phyloP scores from a whole-genome alignment of 1,140 invertebrate species.

The Leptinotarsa lineolata region DNA sequence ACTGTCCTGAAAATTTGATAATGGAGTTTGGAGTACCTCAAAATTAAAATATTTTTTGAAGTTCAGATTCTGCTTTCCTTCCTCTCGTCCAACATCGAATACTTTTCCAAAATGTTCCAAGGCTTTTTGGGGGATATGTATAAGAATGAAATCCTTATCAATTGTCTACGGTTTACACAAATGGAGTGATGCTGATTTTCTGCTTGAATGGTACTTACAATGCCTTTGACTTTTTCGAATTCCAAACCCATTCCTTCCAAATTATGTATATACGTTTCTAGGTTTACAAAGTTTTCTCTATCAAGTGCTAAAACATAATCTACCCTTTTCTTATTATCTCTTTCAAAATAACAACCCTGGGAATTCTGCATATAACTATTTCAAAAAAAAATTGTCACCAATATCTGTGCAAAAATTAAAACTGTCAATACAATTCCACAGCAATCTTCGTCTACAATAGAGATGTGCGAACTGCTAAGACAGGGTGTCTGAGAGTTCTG shows the following conservation, averaged over 20 bases:
- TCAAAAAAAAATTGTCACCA: background rate
- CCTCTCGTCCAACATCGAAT: constrained; percentile 32
- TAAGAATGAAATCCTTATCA: constrained; percentile 12
- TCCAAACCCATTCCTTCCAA: constrained; percentile 28
- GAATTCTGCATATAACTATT: background rate
- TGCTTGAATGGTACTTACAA: background rate
- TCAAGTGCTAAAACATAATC: constrained; percentile 30
- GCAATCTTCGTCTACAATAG: too few species aligned
- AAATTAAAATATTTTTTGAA: background rate
- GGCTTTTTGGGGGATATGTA: constrained; percentile 20
- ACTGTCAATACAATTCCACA: too few species aligned
- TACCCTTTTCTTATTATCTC: background rate
- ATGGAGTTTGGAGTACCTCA: background rate
- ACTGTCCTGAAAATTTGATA: background rate
- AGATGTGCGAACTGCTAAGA: too few species aligned
- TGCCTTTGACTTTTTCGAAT: constrained; percentile 20
- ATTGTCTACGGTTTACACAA: background rate
- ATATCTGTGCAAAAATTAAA: background rate
- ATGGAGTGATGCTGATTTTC: background rate
- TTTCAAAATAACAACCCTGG: background rate
- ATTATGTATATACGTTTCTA: constrained; percentile 22
- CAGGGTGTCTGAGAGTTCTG: too few species aligned
- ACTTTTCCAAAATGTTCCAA: constrained; percentile 29
- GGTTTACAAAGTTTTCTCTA: constrained; percentile 18
- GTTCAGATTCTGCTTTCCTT: background rate